phyloP scores from a whole-genome alignment of 2,888 invertebrate species.

The Eucera pruinosa region DNA sequence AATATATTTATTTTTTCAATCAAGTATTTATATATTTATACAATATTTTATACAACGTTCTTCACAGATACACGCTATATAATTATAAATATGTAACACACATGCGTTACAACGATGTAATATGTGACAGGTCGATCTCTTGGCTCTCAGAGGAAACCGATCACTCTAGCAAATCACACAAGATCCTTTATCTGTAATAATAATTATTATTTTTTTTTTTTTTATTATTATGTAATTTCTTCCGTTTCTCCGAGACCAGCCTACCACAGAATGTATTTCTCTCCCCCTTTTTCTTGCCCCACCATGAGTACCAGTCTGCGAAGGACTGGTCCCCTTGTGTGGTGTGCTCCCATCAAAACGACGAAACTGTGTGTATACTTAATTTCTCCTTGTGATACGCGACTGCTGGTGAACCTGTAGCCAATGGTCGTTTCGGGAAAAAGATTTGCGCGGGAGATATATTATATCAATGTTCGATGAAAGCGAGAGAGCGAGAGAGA shows the following conservation, averaged over 20 bases:
- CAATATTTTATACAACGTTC: conserved; percentile 84
- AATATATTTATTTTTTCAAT: conserved; percentile 84
- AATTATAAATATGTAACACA: conserved; percentile 27
- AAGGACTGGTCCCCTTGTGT: too few species aligned
- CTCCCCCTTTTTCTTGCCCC: conserved; percentile 12
- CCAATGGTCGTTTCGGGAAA: conserved; percentile 41
- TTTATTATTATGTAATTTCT: conserved; percentile 32
- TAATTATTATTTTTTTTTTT: not conserved
- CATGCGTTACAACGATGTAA: conserved; percentile 64
- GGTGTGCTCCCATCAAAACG: conserved; percentile 13
- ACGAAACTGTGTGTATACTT: conserved; percentile 76
- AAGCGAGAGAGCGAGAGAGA: conserved; percentile 28
- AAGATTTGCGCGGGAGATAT: conserved; percentile 53
- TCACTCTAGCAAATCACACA: conserved; percentile 58
- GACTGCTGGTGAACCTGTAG: conserved; percentile 36
- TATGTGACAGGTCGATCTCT: conserved; percentile 81
- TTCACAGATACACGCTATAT: conserved; percentile 75
- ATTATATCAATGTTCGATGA: conserved; percentile 31
- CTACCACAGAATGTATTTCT: conserved; percentile 21
- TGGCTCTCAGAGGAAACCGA: conserved; percentile 81
- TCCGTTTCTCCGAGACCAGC: conserved; percentile 45
- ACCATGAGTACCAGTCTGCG: not conserved
- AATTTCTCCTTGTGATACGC: conserved; percentile 79
- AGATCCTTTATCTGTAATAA: conserved; percentile 14
- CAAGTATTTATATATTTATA: conserved; percentile 84